Evolutionary conservation across 2,113 vertebrate genomes (phyloP).

Genomic region (Patagioenas fasciata): DNA sequence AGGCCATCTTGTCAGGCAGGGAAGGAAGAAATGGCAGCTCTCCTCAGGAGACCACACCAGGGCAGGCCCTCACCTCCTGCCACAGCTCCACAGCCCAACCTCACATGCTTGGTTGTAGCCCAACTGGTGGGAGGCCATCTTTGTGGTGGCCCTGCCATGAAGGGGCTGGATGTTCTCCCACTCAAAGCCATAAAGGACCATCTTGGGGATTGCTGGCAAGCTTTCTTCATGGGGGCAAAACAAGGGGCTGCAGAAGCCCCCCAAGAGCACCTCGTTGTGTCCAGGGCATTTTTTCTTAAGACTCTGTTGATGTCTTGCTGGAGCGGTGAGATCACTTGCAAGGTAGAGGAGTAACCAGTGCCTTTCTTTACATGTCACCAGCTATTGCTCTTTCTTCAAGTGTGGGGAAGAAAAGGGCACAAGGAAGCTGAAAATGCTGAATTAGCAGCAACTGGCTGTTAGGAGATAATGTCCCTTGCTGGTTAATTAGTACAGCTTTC

Average conservation of each 20-base stretch:
- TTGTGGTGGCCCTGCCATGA: neutral
- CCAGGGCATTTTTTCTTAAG: neutral
- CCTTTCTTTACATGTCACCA: neutral
- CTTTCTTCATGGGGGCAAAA: neutral
- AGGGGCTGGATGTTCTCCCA: neutral
- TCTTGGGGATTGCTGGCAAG: neutral
- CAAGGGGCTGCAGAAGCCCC: neutral
- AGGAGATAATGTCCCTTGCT: neutral
- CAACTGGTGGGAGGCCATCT: neutral
- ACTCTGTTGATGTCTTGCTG: neutral
- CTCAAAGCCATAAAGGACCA: neutral
- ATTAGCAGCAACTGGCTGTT: neutral
- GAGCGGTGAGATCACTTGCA: neutral
- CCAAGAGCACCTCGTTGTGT: fast-evolving
- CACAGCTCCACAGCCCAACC: neutral
- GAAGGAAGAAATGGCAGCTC: neutral
- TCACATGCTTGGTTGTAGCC: fast-evolving
- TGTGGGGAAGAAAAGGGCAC: neutral
- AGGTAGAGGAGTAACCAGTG: neutral
- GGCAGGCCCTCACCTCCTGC: neutral
- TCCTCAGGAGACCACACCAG: neutral
- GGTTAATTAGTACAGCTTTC: neutral
- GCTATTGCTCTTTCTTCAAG: neutral
- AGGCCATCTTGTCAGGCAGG: neutral
- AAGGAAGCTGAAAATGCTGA: neutral